Base-by-base conservation (phyloP, 2,113 vertebrate species). In the Rissa tridactyla region DNA sequence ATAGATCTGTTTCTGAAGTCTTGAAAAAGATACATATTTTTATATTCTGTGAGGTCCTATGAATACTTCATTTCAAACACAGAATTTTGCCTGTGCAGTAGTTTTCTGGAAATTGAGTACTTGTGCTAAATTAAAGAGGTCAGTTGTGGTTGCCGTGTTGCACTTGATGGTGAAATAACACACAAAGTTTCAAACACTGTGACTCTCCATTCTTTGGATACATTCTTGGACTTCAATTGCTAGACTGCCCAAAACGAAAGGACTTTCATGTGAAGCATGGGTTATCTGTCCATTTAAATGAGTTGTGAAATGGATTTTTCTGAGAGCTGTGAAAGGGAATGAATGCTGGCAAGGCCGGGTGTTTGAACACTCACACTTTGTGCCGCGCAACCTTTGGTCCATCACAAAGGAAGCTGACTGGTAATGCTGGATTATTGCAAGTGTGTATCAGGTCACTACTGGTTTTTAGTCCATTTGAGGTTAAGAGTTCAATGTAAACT, bases 401-500 rank as follows among this genome's bases (percentile, higher is more conserved):
- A 4, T 81, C 46, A 23, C 38, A 51, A 69, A 64, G 85, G 32
- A 76, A 70, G 34, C 30, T 92, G 49, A 66, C 62, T 65, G 68
- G 13, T 78, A 70, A n/a, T 57, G 12, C 32, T 79, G 29, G 29
- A 82, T 49, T 71, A 75, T 40, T 72, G 52, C 23, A 92, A 19
- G 0, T 7, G 9, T 79, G 6, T 60, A 22, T 76, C 25, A 71
- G 32, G 32, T 79, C 72, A 62, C 26, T 64, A 15, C 46, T 49
- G 29, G 69, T 60, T 93, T 85, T 88, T 80, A 82, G 82, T 61
- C 49, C 18, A 42, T 55, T 55, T 62, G n/a, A 62, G 79, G 55
- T 80, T 93, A 54, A 47, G 64, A 81, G 90, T 96, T 96, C 90
- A 83, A 1, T 80, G n/a, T 86, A 94, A 93, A 80, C 29, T 23